A percentile compares a stretch with the other conserved stretches of the same genome.
phyloP scores from a whole-genome alignment of 1,140 invertebrate genomes.

The Belonocnema kinseyi region DNA sequence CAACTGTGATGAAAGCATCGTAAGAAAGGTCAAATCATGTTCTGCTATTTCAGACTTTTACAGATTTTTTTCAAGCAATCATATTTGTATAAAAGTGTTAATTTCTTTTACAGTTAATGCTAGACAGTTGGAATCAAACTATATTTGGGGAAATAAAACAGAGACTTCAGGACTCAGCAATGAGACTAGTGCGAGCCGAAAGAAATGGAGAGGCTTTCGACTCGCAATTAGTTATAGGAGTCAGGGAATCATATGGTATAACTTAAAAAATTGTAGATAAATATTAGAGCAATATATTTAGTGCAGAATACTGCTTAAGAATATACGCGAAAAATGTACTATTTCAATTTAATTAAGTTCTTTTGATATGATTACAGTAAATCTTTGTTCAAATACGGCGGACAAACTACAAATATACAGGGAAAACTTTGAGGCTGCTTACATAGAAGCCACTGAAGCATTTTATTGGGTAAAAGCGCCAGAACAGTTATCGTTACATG shows the following conservation, averaged over 20 bases:
- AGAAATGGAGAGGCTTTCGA: constrained; percentile 98
- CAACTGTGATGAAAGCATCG: constrained; percentile 90
- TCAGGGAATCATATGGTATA: constrained; percentile 94
- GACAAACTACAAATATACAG: constrained; percentile 97
- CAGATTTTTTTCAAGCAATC: constrained; percentile 29
- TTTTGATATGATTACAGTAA: constrained; percentile 81
- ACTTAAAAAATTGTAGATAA: constrained; percentile 29
- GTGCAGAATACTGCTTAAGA: not conserved
- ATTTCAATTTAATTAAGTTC: constrained; percentile 7
- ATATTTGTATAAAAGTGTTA: constrained; percentile 5
- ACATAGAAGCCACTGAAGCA: constrained; percentile 93
- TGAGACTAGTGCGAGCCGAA: constrained; percentile 97
- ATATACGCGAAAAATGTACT: not conserved
- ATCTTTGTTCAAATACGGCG: constrained; percentile 94
- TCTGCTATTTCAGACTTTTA: constrained; percentile 34
- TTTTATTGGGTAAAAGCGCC: constrained; percentile 96
- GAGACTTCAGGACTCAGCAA: constrained; percentile 95
- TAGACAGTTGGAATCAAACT: constrained; percentile 98
- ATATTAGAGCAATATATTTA: constrained; percentile 24
- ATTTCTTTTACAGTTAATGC: constrained; percentile 85
- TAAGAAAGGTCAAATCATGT: constrained; percentile 81
- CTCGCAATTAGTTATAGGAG: constrained; percentile 97
- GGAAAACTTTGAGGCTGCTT: constrained; percentile 97
- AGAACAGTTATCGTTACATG: constrained; percentile 91
- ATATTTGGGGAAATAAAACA: constrained; percentile 98